Base-by-base conservation (phyloP, 2,113 vertebrate genomes). In the Phasianus colchicus region DNA sequence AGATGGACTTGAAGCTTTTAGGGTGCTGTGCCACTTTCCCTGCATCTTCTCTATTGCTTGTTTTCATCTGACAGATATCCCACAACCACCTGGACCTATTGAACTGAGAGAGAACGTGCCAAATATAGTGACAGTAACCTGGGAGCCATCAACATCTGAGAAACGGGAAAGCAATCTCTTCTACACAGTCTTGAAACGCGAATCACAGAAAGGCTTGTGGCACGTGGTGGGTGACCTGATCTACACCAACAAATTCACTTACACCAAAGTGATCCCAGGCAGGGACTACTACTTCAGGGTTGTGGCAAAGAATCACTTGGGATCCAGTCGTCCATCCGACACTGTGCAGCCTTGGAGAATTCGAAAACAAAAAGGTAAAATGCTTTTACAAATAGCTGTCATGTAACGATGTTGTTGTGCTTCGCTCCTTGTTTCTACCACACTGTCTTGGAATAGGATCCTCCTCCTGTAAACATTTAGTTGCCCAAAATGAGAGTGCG, bases 191-290 rank as follows among this genome's bases (percentile, higher is more conserved):
- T 94, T 97, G 70, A 99, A 98, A 47, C 96, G 98, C 5, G 98
- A 99, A 57, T 98, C 98, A 0, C 92, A 21, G 60, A 98, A 98
- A 36, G 97, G 97, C 22, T 38, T 92, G 45, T 99, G 99, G 99
- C 82, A 92, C 1, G 90, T 98, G 19, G 94, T 97, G 78, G 98
- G 97, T 5, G 98, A 99, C 92, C 96, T 79, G 21, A 97, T 99
- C 96, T 98, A 99, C 93, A 99, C 98, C 97, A 99, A 99, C 94
- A 98, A 97, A 92, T 99, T 97, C 90, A 99, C 99, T 2, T 97
- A 96, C 94, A 93, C 97, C 95, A 98, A 96, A 6, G 90, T 99
- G 92, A 90, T 99, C 96, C 98, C 98, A 3, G 98, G 98, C 50
- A 95, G 96, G 13, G 96, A 99, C 87, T 99, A 99, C 95, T 95